These are phyloP conservation scores for Cheilosia variabilis DNA, from an alignment of 2,888 invertebrate species.

Conservation along the genomic window DNA sequence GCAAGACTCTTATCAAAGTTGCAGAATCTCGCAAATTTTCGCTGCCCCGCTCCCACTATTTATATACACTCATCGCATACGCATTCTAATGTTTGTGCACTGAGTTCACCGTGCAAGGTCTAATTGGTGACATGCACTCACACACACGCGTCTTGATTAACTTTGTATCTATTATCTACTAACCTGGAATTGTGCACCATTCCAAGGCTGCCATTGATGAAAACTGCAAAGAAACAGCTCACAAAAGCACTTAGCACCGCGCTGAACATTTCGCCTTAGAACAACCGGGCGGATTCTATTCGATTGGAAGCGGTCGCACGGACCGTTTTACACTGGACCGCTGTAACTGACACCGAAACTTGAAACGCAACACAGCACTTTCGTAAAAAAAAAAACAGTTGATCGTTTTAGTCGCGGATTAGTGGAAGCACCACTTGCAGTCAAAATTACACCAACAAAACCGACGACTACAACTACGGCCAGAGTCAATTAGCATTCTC, in stretches of 20 bases:
- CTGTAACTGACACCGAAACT: slow-evolving; percentile 45
- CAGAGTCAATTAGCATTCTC: slow-evolving; percentile 70
- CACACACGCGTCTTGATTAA: slow-evolving; percentile 8
- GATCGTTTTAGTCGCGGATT: slow-evolving; percentile 48
- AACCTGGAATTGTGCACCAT: slow-evolving; percentile 66
- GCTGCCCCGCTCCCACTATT: not conserved
- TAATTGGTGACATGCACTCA: slow-evolving; percentile 20
- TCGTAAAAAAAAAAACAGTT: slow-evolving; percentile 17
- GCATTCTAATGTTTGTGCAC: slow-evolving; percentile 33
- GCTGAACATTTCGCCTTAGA: slow-evolving; percentile 46
- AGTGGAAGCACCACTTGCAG: slow-evolving; percentile 31
- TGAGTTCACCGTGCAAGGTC: slow-evolving; percentile 37
- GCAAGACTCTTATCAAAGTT: slow-evolving; percentile 46
- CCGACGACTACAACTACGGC: slow-evolving; percentile 42
- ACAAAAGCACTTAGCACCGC: slow-evolving; percentile 63
- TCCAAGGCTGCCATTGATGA: slow-evolving; percentile 67
- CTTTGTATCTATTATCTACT: slow-evolving; percentile 57
- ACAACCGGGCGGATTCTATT: slow-evolving; percentile 38
- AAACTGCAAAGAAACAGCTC: slow-evolving; percentile 64
- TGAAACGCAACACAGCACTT: slow-evolving; percentile 17
- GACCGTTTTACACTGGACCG: slow-evolving; percentile 35
- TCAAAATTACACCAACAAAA: slow-evolving; percentile 33
- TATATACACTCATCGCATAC: not conserved
- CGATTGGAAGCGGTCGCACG: slow-evolving; percentile 36
- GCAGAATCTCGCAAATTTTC: slow-evolving; percentile 33